Conservation (phyloP, 2,113 vertebrate genomes). For the Gnathonemus longibarbis region DNA sequence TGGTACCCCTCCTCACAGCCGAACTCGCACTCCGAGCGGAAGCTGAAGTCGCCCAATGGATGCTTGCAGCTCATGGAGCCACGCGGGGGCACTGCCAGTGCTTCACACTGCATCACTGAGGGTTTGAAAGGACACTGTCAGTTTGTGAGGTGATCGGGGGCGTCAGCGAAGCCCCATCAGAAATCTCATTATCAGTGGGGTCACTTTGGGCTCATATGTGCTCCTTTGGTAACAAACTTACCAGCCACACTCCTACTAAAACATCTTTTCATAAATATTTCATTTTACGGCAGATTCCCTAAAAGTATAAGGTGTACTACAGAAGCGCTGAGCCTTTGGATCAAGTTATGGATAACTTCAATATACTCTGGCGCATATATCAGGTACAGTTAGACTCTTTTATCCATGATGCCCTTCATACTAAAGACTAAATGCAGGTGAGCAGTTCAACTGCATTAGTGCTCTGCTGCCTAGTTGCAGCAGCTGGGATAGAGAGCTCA, state of each 20-base stretch:
- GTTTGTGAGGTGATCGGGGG: not conserved
- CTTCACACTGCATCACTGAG: slow-evolving; percentile 51
- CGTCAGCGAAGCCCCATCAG: not conserved
- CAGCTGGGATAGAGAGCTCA: not conserved
- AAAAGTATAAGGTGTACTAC: not conserved
- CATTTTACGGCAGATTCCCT: not conserved
- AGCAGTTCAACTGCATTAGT: not conserved
- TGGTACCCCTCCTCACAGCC: slow-evolving; percentile 51
- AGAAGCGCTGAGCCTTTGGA: not conserved
- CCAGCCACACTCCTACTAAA: not conserved
- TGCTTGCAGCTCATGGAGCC: slow-evolving; percentile 29
- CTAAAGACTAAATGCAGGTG: not conserved
- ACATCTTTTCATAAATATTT: not conserved
- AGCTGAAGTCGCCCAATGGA: too few species aligned
- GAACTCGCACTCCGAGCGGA: not conserved
- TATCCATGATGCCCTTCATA: not conserved
- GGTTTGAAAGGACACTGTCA: not conserved
- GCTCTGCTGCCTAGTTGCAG: not conserved
- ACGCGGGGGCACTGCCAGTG: slow-evolving; percentile 29
- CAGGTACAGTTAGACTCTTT: not conserved
- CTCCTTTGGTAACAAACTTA: not conserved
- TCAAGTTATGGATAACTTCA: not conserved
- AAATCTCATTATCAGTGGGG: not conserved
- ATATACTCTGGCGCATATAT: not conserved
- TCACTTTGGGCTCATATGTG: not conserved